Conservation (phyloP, 2,888 invertebrate genomes). For the Psylliodes chrysocephalus region DNA sequence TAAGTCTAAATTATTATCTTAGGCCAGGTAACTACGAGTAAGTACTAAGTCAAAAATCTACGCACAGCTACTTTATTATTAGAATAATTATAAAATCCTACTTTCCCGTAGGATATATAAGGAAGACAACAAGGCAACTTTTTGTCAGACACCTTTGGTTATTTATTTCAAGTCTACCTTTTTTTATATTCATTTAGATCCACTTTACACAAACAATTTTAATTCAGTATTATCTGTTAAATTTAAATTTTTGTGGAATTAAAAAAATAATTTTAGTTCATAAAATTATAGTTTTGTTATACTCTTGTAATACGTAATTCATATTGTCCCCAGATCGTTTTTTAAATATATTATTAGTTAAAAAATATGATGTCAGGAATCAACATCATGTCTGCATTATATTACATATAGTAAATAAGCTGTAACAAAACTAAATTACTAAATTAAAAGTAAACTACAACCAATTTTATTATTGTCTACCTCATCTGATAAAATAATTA, state of each 20-base stretch:
- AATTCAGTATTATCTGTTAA: slow-evolving; percentile 4
- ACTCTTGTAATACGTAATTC: too few species aligned
- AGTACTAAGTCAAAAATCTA: slow-evolving; percentile 36
- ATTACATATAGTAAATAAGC: too few species aligned
- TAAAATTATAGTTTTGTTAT: too few species aligned
- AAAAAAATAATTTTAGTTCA: too few species aligned
- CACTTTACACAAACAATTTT: slow-evolving; percentile 19
- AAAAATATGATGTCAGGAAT: too few species aligned
- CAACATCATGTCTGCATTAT: too few species aligned
- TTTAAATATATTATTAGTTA: too few species aligned
- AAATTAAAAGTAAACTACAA: too few species aligned
- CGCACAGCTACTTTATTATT: slow-evolving; percentile 38
- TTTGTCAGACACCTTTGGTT: slow-evolving; percentile 44
- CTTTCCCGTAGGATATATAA: slow-evolving; percentile 41
- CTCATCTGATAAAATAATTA: too few species aligned
- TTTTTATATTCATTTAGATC: slow-evolving; percentile 21
- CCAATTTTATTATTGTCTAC: too few species aligned
- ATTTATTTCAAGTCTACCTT: slow-evolving; percentile 33
- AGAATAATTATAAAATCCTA: slow-evolving; percentile 34
- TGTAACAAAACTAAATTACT: too few species aligned
- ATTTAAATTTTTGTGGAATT: not conserved
- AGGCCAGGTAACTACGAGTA: slow-evolving; percentile 49
- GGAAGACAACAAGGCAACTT: slow-evolving; percentile 62
- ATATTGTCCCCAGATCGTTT: too few species aligned
- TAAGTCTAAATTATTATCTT: slow-evolving; percentile 38